Conservation (phyloP, 2,113 vertebrate genomes). For the Dermatemys mawii region DNA sequence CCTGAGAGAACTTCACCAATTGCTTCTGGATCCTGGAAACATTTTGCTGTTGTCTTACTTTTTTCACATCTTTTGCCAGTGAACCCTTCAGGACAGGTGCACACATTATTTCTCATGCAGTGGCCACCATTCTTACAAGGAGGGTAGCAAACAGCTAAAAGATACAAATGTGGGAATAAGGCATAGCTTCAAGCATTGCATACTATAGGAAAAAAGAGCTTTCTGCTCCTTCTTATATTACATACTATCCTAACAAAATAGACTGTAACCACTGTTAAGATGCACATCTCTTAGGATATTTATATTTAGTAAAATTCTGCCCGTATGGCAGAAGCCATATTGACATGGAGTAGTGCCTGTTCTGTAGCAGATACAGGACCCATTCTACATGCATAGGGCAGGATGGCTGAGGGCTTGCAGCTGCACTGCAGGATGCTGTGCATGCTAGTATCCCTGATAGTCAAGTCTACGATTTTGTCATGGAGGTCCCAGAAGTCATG, state of each 20-base stretch:
- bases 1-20: neutral
- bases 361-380: neutral
- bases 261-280: neutral
- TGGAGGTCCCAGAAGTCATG: too few species aligned
- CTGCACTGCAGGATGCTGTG: neutral
- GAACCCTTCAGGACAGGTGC: conserved; percentile 87
- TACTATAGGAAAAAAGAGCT: neutral
- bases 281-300: neutral
- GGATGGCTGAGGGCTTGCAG: neutral
- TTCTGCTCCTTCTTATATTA: neutral
- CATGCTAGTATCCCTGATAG: neutral
- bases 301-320: neutral
- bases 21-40: neutral
- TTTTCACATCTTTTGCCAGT: conserved; percentile 89
- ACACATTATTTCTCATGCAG: conserved; percentile 91
- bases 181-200: neutral
- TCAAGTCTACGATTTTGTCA: too few species aligned
- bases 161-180: neutral
- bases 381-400: neutral
- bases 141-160: conserved; percentile 89
- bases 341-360: neutral
- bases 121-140: conserved; percentile 93
- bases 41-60: conserved; percentile 80
- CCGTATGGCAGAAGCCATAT: neutral
- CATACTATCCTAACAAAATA: neutral